A percentile compares a stretch with the other conserved stretches of the same genome.
phyloP scores from a whole-genome alignment of 2,113 vertebrate species.

The Bettongia penicillata region DNA sequence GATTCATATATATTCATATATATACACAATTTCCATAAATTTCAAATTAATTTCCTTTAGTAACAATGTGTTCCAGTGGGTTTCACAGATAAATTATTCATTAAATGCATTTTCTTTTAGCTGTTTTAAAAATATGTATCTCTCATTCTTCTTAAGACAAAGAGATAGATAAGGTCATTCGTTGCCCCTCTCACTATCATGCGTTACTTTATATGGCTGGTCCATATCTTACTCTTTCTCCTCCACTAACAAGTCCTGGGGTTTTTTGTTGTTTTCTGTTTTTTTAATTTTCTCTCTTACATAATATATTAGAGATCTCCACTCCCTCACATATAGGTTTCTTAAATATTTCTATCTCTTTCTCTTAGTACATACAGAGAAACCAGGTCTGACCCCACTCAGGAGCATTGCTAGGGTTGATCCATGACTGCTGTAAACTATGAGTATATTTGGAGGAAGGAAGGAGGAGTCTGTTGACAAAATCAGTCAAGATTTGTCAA shows the following conservation, averaged over 20 bases:
- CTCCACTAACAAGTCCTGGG: constrained; percentile 35
- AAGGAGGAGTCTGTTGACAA: background rate
- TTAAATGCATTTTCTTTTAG: constrained; percentile 16
- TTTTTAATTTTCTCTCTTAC: background rate
- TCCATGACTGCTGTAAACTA: background rate
- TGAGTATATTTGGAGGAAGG: background rate
- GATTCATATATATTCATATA: background rate
- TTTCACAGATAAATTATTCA: constrained; percentile 44
- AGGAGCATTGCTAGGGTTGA: background rate
- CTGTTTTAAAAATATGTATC: constrained; percentile 48
- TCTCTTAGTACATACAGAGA: too few relatives aligned
- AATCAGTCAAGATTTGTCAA: background rate
- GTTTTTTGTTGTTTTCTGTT: constrained; percentile 1
- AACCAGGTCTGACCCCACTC: background rate
- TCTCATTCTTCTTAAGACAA: constrained; percentile 41
- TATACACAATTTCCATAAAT: constrained; percentile 19
- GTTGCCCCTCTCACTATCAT: constrained; percentile 19
- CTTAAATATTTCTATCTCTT: background rate
- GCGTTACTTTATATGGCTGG: background rate
- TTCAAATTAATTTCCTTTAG: constrained; percentile 60
- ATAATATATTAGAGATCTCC: background rate
- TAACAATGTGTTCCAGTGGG: background rate
- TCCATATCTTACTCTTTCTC: background rate
- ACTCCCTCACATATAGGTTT: background rate
- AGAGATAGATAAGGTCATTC: constrained; percentile 7